These are phyloP conservation scores for Caranx melampygus DNA, from an alignment of 2,113 vertebrate species.

Conservation along the genomic window DNA sequence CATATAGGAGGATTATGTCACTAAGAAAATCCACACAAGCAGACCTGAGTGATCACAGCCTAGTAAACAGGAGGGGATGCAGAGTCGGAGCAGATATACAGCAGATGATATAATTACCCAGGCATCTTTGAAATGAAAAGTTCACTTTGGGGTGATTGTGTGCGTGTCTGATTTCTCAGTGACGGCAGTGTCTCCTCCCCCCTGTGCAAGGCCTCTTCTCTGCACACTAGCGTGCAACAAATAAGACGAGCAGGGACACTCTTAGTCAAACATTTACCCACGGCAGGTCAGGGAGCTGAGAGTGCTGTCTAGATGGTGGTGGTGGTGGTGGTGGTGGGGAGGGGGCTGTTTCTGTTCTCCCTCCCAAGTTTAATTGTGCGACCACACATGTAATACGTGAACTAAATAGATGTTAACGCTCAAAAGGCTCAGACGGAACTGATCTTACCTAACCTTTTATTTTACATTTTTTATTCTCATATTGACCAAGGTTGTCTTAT, in stretches of 20 bases:
- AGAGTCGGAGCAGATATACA: neutral
- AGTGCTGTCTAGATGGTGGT: neutral
- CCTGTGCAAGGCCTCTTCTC: constrained; percentile 25
- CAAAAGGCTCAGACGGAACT: neutral
- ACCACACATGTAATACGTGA: constrained; percentile 15
- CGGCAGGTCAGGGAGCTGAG: constrained; percentile 28
- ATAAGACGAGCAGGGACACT: constrained; percentile 43
- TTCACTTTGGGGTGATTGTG: constrained; percentile 36
- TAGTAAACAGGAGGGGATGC: neutral
- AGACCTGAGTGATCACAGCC: neutral
- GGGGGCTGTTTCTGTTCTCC: neutral
- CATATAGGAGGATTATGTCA: constrained; percentile 20
- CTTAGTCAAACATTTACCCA: constrained; percentile 71
- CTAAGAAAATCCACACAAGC: constrained; percentile 17
- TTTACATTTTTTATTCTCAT: constrained; percentile 12
- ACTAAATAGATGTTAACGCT: constrained; percentile 36
- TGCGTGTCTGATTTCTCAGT: constrained; percentile 28
- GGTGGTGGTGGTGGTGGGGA: no score
- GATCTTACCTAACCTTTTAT: neutral
- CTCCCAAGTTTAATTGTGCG: neutral
- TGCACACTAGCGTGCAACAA: constrained; percentile 59
- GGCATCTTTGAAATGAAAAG: neutral
- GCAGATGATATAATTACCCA: neutral
- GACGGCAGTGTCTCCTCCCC: constrained; percentile 34
- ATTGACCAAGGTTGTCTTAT: constrained; percentile 1